These are phyloP conservation scores for Rhinoraja longicauda DNA, from an alignment of 2,797 vertebrate species.

Conservation along the genomic window DNA sequence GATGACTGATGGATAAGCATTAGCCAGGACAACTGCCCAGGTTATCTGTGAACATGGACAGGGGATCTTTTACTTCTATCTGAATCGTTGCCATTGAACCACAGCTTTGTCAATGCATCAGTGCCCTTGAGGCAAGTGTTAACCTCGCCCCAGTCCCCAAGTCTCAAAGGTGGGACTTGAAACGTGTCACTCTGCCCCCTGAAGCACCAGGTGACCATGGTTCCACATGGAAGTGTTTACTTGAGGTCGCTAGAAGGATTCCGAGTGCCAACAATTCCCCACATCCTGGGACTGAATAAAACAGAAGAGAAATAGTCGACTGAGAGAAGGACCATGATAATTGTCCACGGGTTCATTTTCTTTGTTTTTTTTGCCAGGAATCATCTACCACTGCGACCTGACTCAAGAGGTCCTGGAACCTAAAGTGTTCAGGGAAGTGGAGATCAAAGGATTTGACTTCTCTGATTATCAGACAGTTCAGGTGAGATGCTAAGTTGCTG, in stretches of 20 bases:
- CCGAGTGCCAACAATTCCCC: background rate
- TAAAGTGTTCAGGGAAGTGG: conserved; percentile 60
- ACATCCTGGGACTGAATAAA: background rate
- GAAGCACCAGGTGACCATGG: background rate
- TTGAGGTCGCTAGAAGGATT: background rate
- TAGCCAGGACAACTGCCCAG: background rate
- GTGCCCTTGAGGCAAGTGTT: background rate
- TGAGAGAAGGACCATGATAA: background rate
- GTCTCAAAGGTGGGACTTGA: background rate
- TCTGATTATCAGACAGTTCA: conserved; percentile 61
- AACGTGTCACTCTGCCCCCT: background rate
- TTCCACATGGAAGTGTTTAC: background rate
- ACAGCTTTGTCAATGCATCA: background rate
- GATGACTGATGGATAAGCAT: background rate
- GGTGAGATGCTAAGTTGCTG: conserved; percentile 47
- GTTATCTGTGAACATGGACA: background rate
- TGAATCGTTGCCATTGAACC: background rate
- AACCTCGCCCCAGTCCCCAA: background rate
- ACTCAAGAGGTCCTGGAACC: conserved; percentile 52
- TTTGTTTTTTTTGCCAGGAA: conserved; percentile 47
- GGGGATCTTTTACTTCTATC: background rate
- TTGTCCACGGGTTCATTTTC: background rate
- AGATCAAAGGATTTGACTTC: conserved; percentile 59
- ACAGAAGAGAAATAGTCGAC: background rate
- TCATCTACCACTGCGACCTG: conserved; percentile 67